A percentile compares a stretch with the other conserved stretches of the same genome.
Conservation (phyloP, 1,140 invertebrate species). For the Bemisia tabaci region DNA sequence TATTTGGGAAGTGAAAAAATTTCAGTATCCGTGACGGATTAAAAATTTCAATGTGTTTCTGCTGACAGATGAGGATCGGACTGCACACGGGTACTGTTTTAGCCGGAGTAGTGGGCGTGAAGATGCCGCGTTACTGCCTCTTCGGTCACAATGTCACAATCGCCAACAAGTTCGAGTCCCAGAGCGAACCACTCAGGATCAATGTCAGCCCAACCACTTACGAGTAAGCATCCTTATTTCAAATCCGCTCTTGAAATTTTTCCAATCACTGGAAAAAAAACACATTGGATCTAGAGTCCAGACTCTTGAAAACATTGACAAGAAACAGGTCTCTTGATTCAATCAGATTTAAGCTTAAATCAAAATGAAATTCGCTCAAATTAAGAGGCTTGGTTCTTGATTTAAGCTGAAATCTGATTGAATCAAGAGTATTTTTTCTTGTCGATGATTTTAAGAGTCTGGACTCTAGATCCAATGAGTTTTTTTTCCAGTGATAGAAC, state of each 20-base stretch:
- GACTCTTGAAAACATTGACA: not conserved
- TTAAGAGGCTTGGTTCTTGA: no score
- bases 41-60: not conserved
- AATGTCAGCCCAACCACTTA: constrained; percentile 88
- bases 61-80: constrained; percentile 80
- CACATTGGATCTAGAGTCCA: not conserved
- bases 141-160: constrained; percentile 87
- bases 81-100: constrained; percentile 79
- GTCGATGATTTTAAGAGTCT: no score
- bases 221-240: constrained; percentile 60
- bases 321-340: no score
- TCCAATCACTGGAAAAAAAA: not conserved
- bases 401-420: no score
- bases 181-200: constrained; percentile 74
- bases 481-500: no score
- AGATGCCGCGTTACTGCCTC: constrained; percentile 80
- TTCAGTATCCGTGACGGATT: not conserved
- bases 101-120: constrained; percentile 79
- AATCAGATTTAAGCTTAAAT: no score
- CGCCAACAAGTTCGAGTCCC: constrained; percentile 89
- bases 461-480: no score
- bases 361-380: no score
- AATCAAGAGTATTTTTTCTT: no score
- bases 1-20: no score
- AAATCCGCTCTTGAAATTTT: not conserved